These are phyloP conservation scores for Orthonyx spaldingii DNA, from an alignment of 2,113 vertebrate species.

Conservation along the genomic window DNA sequence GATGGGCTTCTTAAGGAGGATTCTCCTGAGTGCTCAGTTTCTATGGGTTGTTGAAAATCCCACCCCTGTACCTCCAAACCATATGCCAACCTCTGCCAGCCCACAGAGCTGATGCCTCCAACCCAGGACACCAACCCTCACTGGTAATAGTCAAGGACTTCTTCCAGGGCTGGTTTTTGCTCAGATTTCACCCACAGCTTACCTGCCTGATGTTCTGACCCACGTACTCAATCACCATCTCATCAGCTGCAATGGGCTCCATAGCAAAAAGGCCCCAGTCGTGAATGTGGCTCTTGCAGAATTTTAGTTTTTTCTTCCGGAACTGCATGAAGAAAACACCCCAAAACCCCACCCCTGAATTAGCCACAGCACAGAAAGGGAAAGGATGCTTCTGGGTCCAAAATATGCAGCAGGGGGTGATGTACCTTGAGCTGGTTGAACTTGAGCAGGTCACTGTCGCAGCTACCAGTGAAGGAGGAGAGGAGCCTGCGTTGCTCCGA, in stretches of 20 bases:
- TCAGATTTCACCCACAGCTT: background rate
- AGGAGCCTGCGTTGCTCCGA: conserved; percentile 93
- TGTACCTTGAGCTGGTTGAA: conserved; percentile 98
- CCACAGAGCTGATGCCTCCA: accelerated
- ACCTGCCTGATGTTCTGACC: conserved; percentile 99
- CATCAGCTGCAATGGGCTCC: conserved; percentile 97
- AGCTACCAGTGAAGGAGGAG: conserved; percentile 90
- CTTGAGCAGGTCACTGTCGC: conserved; percentile 96
- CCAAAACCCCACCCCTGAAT: background rate
- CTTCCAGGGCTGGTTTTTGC: background rate
- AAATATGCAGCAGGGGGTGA: background rate
- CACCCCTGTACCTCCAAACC: background rate
- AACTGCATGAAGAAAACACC: conserved; percentile 74
- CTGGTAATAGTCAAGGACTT: background rate
- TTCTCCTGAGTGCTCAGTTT: background rate
- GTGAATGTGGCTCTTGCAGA: conserved; percentile 96
- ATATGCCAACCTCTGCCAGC: background rate
- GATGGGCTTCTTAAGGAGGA: background rate
- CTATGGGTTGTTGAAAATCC: background rate
- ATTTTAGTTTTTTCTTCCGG: conserved; percentile 96
- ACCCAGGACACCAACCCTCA: background rate
- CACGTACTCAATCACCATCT: conserved; percentile 98
- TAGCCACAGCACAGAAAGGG: background rate
- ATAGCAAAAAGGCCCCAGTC: conserved; percentile 98
- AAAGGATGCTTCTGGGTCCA: background rate